These are phyloP conservation scores for Eolophus roseicapilla DNA, from an alignment of 2,113 vertebrate genomes.

Conservation along the genomic window DNA sequence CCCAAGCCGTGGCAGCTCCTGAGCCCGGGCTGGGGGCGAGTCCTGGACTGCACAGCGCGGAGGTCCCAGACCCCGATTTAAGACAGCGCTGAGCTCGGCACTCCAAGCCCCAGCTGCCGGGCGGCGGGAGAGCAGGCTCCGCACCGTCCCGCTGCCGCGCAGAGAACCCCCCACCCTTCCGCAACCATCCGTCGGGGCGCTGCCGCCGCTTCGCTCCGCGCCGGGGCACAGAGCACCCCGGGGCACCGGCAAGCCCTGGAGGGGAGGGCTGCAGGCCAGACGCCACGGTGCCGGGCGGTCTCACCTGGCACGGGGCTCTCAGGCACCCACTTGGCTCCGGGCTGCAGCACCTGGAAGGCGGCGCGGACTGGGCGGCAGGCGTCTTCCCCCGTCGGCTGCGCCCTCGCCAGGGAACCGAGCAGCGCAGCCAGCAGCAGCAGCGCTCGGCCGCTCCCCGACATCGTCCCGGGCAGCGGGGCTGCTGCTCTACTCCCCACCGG, in stretches of 20 bases:
- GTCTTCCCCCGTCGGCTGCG: background rate
- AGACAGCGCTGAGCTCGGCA: background rate
- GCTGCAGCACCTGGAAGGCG: conserved; percentile 41
- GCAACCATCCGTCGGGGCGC: background rate
- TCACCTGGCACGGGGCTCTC: conserved; percentile 68
- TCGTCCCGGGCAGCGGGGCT: background rate
- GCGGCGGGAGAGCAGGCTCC: background rate
- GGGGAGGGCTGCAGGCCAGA: no score
- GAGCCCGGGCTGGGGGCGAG: no score
- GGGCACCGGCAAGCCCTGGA: background rate
- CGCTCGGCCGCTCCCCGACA: background rate
- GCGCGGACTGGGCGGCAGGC: conserved; percentile 1
- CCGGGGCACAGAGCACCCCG: background rate
- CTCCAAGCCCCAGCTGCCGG: background rate
- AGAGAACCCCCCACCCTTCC: background rate
- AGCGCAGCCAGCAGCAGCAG: background rate
- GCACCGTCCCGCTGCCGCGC: background rate
- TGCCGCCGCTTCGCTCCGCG: no score
- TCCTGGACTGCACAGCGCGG: background rate
- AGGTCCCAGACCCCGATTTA: background rate
- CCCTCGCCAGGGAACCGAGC: background rate
- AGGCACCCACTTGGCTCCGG: conserved; percentile 55
- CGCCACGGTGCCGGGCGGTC: background rate
- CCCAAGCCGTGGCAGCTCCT: background rate
- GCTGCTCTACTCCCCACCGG: background rate